Evolutionary conservation across 2,797 vertebrate genomes (phyloP).

Genomic region (Brachyalestes nurse): DNA sequence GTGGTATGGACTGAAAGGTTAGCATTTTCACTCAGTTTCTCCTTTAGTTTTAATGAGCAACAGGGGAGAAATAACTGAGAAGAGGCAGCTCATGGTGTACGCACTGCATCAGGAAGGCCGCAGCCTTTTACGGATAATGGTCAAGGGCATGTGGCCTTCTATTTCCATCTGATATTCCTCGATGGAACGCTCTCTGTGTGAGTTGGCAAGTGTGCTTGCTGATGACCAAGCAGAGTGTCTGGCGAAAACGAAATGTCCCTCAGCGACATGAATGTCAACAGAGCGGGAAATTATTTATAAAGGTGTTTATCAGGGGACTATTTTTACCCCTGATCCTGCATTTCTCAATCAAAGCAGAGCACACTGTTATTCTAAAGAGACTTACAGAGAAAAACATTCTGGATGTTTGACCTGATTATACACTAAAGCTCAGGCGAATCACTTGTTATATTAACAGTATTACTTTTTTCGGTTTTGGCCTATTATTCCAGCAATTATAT

Average conservation of each 20-base stretch:
- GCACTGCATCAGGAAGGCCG: neutral
- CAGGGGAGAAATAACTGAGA: no score
- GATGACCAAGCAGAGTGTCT: slow-evolving; percentile 36
- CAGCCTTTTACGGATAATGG: neutral
- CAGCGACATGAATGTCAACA: slow-evolving; percentile 25
- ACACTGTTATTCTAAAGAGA: neutral
- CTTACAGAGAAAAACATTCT: no score
- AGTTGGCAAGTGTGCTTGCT: neutral
- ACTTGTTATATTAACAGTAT: no score
- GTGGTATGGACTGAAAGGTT: no score
- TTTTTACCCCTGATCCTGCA: slow-evolving; percentile 24
- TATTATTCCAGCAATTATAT: no score
- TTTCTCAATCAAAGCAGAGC: slow-evolving; percentile 6
- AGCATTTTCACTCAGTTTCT: no score
- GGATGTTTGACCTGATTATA: no score
- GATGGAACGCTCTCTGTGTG: slow-evolving; percentile 15
- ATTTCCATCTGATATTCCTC: slow-evolving; percentile 1
- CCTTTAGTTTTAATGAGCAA: no score
- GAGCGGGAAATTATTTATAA: slow-evolving; percentile 24
- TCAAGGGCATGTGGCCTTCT: slow-evolving; percentile 20
- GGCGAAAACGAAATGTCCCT: neutral
- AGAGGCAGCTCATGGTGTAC: no score
- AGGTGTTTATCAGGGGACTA: slow-evolving; percentile 38
- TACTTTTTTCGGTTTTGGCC: no score
- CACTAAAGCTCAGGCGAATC: no score